Conservation (phyloP, 1,140 invertebrate species). For the Pemphigus obesinymphae region DNA sequence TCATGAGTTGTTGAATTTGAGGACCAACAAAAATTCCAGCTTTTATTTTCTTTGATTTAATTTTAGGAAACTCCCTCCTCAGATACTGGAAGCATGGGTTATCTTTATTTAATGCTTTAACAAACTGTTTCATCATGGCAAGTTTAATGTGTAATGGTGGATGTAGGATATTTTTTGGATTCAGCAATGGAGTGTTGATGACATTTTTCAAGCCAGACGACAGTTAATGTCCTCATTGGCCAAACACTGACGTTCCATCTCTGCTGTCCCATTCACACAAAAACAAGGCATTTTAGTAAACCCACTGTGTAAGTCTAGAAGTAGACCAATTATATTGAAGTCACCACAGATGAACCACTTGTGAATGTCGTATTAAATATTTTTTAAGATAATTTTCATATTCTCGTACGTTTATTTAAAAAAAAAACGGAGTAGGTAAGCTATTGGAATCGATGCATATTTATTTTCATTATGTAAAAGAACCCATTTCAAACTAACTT, state of each 20-base stretch:
- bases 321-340: too few species aligned
- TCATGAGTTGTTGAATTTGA: too few species aligned
- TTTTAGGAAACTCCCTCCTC: background rate
- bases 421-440: conserved; percentile 47
- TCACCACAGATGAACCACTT: too few species aligned
- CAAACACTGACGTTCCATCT: conserved; percentile 47
- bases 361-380: too few species aligned
- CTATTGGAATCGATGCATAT: conserved; percentile 50
- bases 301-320: too few species aligned
- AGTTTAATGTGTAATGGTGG: conserved; percentile 52
- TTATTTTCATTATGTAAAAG: conserved; percentile 50
- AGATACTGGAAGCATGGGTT: conserved; percentile 31
- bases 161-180: conserved; percentile 48
- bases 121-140: conserved; percentile 49
- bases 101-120: too few species aligned
- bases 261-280: conserved; percentile 53
- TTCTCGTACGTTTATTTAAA: conserved; percentile 49
- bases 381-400: conserved; percentile 47
- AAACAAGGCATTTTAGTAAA: conserved; percentile 52
- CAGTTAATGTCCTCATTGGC: conserved; percentile 47
- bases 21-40: conserved; percentile 46
- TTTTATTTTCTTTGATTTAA: background rate
- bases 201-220: too few species aligned
- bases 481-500: conserved; percentile 47
- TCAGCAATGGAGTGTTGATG: conserved; percentile 47